Evolutionary conservation across 2,113 vertebrate genomes (phyloP).

Genomic region (Dicrurus megarhynchus): DNA sequence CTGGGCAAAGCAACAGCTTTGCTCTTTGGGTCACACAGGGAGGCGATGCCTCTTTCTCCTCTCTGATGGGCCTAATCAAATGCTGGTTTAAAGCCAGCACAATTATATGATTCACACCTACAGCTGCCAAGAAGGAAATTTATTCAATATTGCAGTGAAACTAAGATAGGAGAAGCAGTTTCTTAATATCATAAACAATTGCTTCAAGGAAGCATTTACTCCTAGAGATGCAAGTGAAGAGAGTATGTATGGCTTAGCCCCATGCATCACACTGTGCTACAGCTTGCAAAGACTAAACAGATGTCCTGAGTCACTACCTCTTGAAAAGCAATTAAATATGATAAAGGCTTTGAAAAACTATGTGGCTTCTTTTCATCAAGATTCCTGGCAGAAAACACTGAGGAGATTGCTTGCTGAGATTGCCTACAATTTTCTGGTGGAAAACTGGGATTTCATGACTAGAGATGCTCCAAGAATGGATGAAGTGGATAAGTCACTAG

Average conservation of each 20-base stretch:
- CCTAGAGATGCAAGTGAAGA: not conserved
- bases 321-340: slow-evolving; percentile 23
- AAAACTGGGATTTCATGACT: not conserved
- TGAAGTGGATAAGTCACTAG: not conserved
- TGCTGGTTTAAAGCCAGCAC: not conserved
- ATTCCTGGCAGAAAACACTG: not conserved
- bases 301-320: slow-evolving; percentile 7
- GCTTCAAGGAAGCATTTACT: not conserved
- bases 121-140: not conserved
- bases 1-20: not conserved
- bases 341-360: not conserved
- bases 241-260: not conserved
- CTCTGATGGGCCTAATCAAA: not conserved
- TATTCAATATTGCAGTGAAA: not conserved
- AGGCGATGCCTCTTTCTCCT: not conserved
- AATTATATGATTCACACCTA: not conserved
- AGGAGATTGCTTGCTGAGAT: not conserved
- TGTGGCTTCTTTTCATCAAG: not conserved
- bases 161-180: not conserved
- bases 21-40: not conserved
- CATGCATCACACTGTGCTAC: not conserved
- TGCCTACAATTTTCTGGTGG: not conserved
- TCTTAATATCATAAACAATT: not conserved
- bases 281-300: not conserved
- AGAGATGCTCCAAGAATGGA: not conserved